Evolutionary conservation across 2,113 vertebrate genomes (phyloP).

Genomic region (Xiphophorus maculatus): DNA sequence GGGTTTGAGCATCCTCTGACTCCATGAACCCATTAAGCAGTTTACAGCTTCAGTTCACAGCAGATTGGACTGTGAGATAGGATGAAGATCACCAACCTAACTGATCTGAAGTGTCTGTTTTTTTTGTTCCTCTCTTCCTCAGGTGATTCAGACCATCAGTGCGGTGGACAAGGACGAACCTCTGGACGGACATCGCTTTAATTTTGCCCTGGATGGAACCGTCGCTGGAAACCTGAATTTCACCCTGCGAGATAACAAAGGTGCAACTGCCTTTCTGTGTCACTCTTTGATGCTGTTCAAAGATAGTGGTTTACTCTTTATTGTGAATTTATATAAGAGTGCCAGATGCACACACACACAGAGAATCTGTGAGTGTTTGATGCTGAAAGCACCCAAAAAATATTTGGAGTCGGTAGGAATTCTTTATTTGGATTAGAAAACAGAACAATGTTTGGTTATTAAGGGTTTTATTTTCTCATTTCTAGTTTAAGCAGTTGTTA

Average conservation of each 20-base stretch:
- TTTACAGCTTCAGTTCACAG: slow-evolving; percentile 24
- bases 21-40: slow-evolving; percentile 8
- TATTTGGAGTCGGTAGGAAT: too few species aligned
- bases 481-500: not conserved
- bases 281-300: not conserved
- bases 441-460: not conserved
- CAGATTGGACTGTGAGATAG: slow-evolving; percentile 7
- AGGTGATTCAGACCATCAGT: slow-evolving; percentile 97
- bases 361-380: not conserved
- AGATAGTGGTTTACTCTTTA: not conserved
- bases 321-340: not conserved
- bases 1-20: not conserved
- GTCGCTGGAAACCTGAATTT: slow-evolving; percentile 91
- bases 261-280: slow-evolving; percentile 60
- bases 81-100: slow-evolving; percentile 21
- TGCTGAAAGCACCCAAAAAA: not conserved
- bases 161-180: slow-evolving; percentile 94
- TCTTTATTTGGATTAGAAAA: too few species aligned
- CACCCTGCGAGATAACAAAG: slow-evolving; percentile 94
- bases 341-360: not conserved
- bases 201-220: slow-evolving; percentile 86
- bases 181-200: slow-evolving; percentile 90
- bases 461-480: not conserved
- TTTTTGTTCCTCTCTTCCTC: slow-evolving; percentile 20
- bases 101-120: slow-evolving; percentile 5